Base-by-base conservation (phyloP, 2,113 vertebrate species). In the Triplophysa siluroides region DNA sequence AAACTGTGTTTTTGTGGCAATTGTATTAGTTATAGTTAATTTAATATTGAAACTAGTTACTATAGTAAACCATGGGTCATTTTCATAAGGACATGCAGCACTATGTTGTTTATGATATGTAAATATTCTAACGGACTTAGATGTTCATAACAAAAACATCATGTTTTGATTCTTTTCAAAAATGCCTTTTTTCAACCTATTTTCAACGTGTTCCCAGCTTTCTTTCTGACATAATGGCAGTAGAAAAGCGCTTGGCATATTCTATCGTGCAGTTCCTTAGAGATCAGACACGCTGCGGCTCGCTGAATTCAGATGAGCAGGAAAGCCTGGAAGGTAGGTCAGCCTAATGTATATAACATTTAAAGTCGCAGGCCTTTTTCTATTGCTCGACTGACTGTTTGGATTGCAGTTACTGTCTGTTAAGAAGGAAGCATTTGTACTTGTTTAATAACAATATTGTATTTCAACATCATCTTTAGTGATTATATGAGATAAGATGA, bases 311-410 rank as follows among this genome's bases (percentile, higher is more conserved):
- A 24, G 98, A 98, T 88, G 97, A 98, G 88, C 96, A 96, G 90
- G 98, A 99, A 91, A 99, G 98, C 87, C 94, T 99, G 47, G 98
- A 99, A 95, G 98, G 98, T 99, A 90, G 78, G 87, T 18, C 41
- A 60, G 24, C 18, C 52, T 70, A 43, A 63, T 81, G 52, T 76
- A 26, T 68, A 41, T 73, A 58, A 73, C 74, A 72, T 33, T 23
- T 38, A 21, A 69, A 52, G 63, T 38, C 62, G 75, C 19, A 18
- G 29, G 14, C 52, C 33, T 33, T n/a, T 54, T 69, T 60, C 60
- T 61, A 2, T 29, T 60, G 18, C 16, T 11, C 19, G n/a, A 9
- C 33, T 41, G 26, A 16, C 58, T 50, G 41, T 50, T 78, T n/a
- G 50, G 29, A 54, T 72, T 64, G 18, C 11, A 10, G 11, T 24